Conservation (phyloP, 2,888 invertebrate genomes). For the Diabrotica balteata region DNA sequence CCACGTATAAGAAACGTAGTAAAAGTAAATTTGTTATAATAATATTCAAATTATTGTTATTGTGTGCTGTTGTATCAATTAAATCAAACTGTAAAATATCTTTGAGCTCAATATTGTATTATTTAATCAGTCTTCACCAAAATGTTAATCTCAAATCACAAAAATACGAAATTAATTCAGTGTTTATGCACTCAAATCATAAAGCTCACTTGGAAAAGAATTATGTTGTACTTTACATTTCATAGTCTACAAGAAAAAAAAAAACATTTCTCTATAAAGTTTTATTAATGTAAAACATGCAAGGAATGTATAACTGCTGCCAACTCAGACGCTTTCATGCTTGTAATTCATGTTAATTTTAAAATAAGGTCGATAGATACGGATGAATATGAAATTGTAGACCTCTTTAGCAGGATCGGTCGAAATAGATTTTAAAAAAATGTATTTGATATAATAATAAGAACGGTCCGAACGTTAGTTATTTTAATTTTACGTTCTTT, state of each 20-base stretch:
- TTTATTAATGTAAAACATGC: constrained; percentile 1
- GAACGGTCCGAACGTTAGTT: no score
- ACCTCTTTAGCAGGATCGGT: background rate
- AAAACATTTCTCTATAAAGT: background rate
- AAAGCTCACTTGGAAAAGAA: background rate
- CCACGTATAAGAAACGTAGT: no score
- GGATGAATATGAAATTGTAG: constrained; percentile 1
- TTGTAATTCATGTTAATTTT: constrained; percentile 1
- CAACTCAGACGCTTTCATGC: background rate
- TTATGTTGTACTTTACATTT: background rate
- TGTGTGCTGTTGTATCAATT: no score
- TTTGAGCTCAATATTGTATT: no score
- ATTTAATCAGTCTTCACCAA: no score
- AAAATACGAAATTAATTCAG: no score
- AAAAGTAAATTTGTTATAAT: no score
- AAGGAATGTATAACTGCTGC: background rate
- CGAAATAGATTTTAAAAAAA: background rate
- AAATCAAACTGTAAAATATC: no score
- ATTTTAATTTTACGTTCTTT: no score
- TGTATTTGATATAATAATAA: background rate
- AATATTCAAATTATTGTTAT: no score
- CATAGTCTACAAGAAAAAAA: background rate
- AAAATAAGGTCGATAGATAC: background rate
- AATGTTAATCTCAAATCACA: no score
- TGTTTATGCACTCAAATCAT: background rate